A percentile compares a stretch with the other conserved stretches of the same genome.
phyloP scores from a whole-genome alignment of 2,113 vertebrate species.

The Neotragus moschatus region DNA sequence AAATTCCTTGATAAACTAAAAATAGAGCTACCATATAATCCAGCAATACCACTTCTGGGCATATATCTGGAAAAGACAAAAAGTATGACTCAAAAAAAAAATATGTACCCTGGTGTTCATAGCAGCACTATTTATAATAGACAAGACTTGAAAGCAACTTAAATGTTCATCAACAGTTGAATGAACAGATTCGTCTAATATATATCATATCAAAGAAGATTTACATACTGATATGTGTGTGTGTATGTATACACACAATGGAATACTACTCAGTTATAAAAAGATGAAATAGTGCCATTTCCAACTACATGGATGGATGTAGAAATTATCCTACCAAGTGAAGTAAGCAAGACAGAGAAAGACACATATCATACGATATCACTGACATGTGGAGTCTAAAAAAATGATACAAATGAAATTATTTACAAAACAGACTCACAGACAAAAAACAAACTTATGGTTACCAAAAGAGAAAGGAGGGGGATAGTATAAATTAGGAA shows the following conservation, averaged over 20 bases:
- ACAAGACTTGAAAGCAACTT: neutral
- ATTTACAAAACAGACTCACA: neutral
- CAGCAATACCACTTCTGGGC: neutral
- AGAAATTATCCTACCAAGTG: neutral
- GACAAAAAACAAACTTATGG: neutral
- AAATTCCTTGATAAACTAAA: neutral
- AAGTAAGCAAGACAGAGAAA: neutral
- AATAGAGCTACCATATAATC: neutral
- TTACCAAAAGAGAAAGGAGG: neutral
- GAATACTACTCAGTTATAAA: neutral
- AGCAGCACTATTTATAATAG: neutral
- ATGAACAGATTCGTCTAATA: neutral
- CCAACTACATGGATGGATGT: neutral
- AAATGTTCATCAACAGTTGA: neutral
- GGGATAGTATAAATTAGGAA: neutral
- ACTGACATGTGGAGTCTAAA: neutral
- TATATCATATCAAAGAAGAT: neutral
- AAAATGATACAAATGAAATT: neutral
- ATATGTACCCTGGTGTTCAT: neutral
- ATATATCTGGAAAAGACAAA: neutral
- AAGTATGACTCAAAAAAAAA: neutral
- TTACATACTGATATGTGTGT: neutral
- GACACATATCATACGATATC: neutral
- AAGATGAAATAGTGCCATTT: neutral
- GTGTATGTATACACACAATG: neutral